Conservation (phyloP, 2,888 invertebrate species). For the Autographa pulchrina region DNA sequence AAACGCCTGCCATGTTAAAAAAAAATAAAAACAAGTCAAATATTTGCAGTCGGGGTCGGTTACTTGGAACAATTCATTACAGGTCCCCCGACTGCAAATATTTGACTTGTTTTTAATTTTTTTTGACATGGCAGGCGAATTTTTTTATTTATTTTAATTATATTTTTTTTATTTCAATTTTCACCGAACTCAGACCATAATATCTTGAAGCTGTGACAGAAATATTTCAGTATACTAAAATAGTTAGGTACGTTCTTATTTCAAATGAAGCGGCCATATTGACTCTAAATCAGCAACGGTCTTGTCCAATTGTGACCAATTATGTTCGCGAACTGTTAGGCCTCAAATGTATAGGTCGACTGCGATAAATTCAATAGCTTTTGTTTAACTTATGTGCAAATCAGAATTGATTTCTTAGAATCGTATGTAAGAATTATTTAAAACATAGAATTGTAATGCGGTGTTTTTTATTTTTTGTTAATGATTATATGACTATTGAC, state of each 20-base stretch:
- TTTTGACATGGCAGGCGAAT: no score
- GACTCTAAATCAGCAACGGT: conserved; percentile 73
- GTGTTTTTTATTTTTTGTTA: not conserved
- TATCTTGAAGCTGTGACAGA: conserved; percentile 26
- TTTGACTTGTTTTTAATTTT: no score
- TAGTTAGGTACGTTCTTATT: conserved; percentile 52
- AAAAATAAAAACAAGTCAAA: no score
- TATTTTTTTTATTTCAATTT: no score
- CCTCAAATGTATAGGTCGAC: conserved; percentile 21
- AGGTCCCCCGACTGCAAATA: no score
- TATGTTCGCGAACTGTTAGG: conserved; percentile 68
- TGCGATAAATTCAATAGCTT: conserved; percentile 52
- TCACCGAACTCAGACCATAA: no score
- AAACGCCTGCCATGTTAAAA: no score
- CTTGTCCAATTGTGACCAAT: conserved; percentile 80
- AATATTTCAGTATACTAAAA: conserved; percentile 53
- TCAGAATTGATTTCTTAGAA: conserved; percentile 42
- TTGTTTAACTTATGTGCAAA: conserved; percentile 51
- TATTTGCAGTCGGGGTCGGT: no score
- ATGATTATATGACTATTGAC: not conserved
- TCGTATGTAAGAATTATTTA: conserved; percentile 15
- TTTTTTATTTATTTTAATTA: no score
- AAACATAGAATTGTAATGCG: conserved; percentile 6
- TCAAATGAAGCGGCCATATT: conserved; percentile 66
- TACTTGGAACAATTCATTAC: no score